Evolutionary conservation across 2,797 vertebrate species (phyloP), one percentile per base, ranked within the genome.

Genomic region (Valencia hispanica): DNA sequence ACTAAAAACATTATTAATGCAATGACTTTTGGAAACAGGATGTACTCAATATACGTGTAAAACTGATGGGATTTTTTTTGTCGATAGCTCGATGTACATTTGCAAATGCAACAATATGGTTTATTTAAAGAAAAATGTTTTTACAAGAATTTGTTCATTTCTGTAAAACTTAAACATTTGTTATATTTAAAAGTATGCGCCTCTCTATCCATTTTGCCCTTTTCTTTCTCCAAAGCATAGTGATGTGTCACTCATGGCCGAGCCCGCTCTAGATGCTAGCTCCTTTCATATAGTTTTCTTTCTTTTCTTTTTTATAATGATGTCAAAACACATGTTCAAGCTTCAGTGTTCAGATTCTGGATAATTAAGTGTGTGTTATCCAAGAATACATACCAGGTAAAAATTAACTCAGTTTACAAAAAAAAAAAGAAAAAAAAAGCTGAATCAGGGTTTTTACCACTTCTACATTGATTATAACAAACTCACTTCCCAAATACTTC

Each of bases 191-290:
- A 63, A 73, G 66, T 79, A 50, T 53, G 25, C 3, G 66, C 71
- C 73, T 80, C 55, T 72, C 43, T 87, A 43, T 17, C 65, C 47
- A 22, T 78, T 75, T 77, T 84, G n/a, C 80, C 61, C 0, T 68
- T 45, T 51, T 73, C 81, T 86, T 88, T 90, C 81, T 87, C 71
- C 79, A 71, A 78, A 78, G 88, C 80, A 36, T 36, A 22, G 4
- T 18, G 18, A 36, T 11, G 30, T 36, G 32, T 63, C 8, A 4
- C 20, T 63, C 32, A 63, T 36, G 59, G 32, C 59, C 1, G 18
- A 65, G 34, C 34, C 1, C 20, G 36, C 9, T 36, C 20, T 5
- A 65, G 61, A 36, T 65, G 61, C 61, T 9, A 22, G 34, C 10
- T 63, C 32, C 8, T 39, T 63, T 63, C 11, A 5, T 0, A 36